These are phyloP conservation scores for Sigmodon hispidus DNA, from an alignment of 2,113 vertebrate genomes.

Conservation along the genomic window DNA sequence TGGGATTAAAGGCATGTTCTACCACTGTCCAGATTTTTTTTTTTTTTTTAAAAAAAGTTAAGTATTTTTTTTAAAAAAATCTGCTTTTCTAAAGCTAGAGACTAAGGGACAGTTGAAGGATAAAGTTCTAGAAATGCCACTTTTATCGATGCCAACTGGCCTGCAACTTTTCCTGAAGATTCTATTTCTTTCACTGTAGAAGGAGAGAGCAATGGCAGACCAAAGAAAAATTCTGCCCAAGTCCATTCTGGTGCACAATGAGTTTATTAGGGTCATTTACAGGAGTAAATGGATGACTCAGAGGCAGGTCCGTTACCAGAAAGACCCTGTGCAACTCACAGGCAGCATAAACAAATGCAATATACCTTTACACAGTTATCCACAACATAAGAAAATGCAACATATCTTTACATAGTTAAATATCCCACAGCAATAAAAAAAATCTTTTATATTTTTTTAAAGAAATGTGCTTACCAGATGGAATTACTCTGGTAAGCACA, in stretches of 20 bases:
- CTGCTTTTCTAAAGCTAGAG: not conserved
- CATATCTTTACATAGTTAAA: no score
- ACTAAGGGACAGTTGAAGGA: not conserved
- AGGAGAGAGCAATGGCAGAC: not conserved
- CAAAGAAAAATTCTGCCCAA: not conserved
- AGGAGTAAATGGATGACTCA: not conserved
- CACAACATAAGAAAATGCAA: no score
- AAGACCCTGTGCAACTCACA: not conserved
- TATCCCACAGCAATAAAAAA: no score
- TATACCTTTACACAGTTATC: no score
- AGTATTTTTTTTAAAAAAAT: not conserved
- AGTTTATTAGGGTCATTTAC: not conserved
- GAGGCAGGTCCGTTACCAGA: not conserved
- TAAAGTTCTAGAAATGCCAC: not conserved
- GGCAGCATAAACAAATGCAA: no score
- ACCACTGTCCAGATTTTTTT: no score
- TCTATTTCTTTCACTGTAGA: not conserved
- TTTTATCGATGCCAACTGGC: not conserved
- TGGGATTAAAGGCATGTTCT: no score
- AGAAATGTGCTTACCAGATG: not conserved
- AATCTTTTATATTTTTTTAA: not conserved
- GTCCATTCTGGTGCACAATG: not conserved
- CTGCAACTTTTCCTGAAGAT: not conserved
- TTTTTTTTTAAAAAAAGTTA: not conserved
- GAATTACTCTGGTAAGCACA: no score